These are phyloP conservation scores for Macrosiphum euphorbiae DNA, from an alignment of 2,888 invertebrate genomes.

Conservation along the genomic window DNA sequence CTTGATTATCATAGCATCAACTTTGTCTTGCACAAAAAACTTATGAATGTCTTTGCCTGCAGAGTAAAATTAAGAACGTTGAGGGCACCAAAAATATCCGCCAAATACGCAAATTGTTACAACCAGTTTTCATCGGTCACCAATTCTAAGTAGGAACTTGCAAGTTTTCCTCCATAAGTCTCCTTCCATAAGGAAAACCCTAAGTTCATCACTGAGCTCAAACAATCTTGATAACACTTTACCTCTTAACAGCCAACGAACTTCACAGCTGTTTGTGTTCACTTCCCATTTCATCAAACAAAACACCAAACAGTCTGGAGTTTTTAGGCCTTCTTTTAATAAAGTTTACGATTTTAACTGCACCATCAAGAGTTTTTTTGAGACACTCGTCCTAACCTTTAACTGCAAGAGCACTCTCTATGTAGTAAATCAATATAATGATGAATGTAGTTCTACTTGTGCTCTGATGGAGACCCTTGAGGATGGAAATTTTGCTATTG, in stretches of 20 bases:
- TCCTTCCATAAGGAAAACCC: constrained; percentile 65
- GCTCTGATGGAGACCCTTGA: constrained; percentile 41
- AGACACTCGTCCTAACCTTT: constrained; percentile 66
- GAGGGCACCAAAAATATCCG: constrained; percentile 31
- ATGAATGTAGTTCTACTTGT: neutral
- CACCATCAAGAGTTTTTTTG: constrained; percentile 66
- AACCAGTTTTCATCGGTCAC: constrained; percentile 64
- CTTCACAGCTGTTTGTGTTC: constrained; percentile 66
- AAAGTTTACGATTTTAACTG: constrained; percentile 64
- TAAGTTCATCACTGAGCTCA: constrained; percentile 64
- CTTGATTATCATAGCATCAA: constrained; percentile 44
- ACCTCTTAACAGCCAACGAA: constrained; percentile 67
- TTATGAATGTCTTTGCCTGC: constrained; percentile 18
- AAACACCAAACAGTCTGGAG: constrained; percentile 67
- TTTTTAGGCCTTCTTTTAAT: constrained; percentile 67
- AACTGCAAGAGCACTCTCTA: constrained; percentile 66
- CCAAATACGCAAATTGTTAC: constrained; percentile 64
- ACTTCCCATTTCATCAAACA: constrained; percentile 68
- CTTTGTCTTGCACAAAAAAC: constrained; percentile 43
- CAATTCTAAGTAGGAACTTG: constrained; percentile 41
- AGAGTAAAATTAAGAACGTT: constrained; percentile 32
- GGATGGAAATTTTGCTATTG: constrained; percentile 51
- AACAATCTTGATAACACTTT: constrained; percentile 67
- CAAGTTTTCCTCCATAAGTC: constrained; percentile 20
- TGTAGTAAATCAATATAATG: constrained; percentile 50